Conservation (phyloP, 2,113 vertebrate species). For the Etheostoma spectabile region DNA sequence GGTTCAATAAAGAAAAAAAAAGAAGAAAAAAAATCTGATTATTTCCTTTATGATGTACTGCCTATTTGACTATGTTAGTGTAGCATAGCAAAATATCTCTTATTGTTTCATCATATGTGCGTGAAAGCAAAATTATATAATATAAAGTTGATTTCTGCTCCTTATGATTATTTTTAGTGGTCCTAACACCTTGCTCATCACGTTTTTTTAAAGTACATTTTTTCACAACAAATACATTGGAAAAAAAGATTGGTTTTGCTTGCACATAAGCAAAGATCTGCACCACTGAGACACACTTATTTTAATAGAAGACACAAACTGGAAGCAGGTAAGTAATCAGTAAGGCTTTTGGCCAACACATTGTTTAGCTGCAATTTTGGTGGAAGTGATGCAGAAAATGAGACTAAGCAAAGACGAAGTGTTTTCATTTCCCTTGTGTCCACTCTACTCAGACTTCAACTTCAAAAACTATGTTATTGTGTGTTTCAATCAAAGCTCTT, state of each 20-base stretch:
- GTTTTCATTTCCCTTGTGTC: background rate
- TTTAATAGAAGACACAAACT: background rate
- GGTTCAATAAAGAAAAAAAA: too few species aligned
- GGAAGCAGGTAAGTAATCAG: background rate
- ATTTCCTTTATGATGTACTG: background rate
- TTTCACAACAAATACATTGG: background rate
- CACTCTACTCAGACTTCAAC: background rate
- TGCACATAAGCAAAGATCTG: background rate
- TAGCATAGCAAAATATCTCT: too few species aligned
- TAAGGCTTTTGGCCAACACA: background rate
- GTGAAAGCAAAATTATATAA: too few species aligned
- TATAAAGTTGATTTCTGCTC: too few species aligned
- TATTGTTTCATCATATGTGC: too few species aligned
- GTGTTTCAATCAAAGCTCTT: background rate
- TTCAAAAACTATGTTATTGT: background rate
- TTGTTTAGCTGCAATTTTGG: background rate
- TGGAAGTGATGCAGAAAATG: background rate
- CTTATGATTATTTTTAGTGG: too few species aligned
- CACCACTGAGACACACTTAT: background rate
- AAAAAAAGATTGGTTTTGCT: background rate
- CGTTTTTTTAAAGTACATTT: background rate
- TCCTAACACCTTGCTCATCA: background rate
- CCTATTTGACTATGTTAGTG: background rate
- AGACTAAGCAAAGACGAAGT: background rate
- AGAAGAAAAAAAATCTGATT: background rate